Conservation (phyloP, 2,797 vertebrate species). For the Choloepus didactylus region DNA sequence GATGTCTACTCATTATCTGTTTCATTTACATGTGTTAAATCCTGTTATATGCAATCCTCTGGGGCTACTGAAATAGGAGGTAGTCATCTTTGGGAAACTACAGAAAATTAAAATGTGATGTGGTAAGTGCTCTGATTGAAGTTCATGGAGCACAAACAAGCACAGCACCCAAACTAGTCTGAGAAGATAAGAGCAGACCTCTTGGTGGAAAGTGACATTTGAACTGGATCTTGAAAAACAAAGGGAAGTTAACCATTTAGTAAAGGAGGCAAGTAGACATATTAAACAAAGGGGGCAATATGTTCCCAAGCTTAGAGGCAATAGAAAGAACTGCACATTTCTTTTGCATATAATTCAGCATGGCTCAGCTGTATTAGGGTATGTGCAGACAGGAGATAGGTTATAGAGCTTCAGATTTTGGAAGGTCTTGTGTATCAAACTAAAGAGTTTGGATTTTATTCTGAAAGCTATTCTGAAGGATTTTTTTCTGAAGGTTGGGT, state of each 20-base stretch:
- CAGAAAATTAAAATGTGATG: background rate
- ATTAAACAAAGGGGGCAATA: background rate
- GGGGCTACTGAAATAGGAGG: background rate
- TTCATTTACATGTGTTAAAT: slow-evolving; percentile 27
- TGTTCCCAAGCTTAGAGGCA: background rate
- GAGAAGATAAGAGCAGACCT: background rate
- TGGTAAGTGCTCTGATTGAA: background rate
- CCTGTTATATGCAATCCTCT: background rate
- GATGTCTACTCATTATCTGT: background rate
- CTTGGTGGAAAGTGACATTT: background rate
- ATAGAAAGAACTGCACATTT: background rate
- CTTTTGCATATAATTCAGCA: background rate
- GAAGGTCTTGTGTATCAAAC: background rate
- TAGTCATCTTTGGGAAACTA: background rate
- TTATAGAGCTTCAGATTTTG: background rate
- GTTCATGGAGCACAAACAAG: background rate
- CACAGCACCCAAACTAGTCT: background rate
- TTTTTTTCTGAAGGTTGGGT: background rate
- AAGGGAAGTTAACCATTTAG: background rate
- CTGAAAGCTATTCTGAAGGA: background rate
- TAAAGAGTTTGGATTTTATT: slow-evolving; percentile 48
- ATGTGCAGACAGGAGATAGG: background rate
- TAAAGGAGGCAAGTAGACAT: background rate
- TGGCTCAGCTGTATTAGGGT: background rate
- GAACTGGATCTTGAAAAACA: background rate